phyloP scores from a whole-genome alignment of 1,140 invertebrate genomes.

The Drosophila lacertosa region DNA sequence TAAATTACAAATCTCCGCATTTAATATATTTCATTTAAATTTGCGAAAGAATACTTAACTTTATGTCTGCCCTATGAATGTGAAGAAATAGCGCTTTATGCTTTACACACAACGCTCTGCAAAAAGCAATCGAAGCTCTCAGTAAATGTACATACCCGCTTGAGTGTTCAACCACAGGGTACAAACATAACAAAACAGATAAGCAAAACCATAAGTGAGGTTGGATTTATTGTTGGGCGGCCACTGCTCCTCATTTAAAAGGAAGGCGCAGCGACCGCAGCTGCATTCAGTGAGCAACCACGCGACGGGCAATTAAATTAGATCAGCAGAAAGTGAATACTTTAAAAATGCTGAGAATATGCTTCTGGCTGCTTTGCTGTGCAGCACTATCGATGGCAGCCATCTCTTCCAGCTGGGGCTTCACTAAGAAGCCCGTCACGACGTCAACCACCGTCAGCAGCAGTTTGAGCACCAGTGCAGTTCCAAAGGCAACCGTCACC shows the following conservation, averaged over 20 bases:
- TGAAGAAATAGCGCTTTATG: no score
- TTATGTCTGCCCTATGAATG: no score
- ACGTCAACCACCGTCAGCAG: neutral
- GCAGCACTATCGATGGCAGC: neutral
- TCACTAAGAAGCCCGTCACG: neutral
- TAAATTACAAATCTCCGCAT: no score
- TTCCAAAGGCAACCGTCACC: neutral
- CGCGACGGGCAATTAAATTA: neutral
- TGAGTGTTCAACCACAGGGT: neutral
- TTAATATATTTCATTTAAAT: no score
- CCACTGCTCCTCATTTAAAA: slow-evolving; percentile 40
- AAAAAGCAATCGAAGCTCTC: no score
- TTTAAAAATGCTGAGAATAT: slow-evolving; percentile 13
- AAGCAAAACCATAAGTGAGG: slow-evolving; percentile 33
- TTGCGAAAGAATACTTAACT: no score
- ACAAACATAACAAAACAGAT: slow-evolving; percentile 44
- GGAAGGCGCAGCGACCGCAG: neutral
- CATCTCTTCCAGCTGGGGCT: neutral
- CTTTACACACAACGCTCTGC: no score
- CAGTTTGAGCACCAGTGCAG: no score
- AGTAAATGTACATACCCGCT: neutral
- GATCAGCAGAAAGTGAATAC: neutral
- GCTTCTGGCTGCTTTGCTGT: slow-evolving; percentile 9
- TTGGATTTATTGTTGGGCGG: slow-evolving; percentile 10
- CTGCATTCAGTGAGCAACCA: slow-evolving; percentile 8